Base-by-base conservation (phyloP, 2,113 vertebrate species). In the Scophthalmus maximus region DNA sequence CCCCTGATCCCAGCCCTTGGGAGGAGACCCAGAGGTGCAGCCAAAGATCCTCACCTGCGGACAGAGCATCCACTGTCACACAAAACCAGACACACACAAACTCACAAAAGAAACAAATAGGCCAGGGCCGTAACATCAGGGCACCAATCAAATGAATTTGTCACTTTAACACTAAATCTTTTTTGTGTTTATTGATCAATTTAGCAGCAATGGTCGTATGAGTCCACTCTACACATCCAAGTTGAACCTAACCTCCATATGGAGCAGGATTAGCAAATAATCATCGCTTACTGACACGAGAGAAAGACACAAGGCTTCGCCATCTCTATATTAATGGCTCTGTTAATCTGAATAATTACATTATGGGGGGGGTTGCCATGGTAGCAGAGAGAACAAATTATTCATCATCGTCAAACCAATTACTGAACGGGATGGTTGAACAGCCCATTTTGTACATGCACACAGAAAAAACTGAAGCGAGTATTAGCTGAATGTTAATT, bases 371-470 rank as follows among this genome's bases (percentile, higher is more conserved):
- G 62, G 59, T 70, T 83, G 29, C 49, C 58, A 51, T 40, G 34
- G 44, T 8, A 46, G n/a, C 44, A 27, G 18, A 23, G n/a, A 36
- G 46, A 68, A 12, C 14, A 3, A 29, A 38, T 22, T 47, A 64
- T 77, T 72, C 36, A 66, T 84, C 75, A 69, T 55, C 18, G 57
- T 64, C 49, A 74, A 64, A 70, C 36, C 25, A 79, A 46, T 68
- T 67, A 81, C 15, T 47, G 20, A 53, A 40, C 12, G 62, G 20
- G 15, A 44, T 23, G 38, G 20, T 25, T 55, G 18, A 72, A 65
- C 30, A 52, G 22, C 18, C 17, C 2, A 1, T 30, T 42, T 44
- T 23, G 17, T 60, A 38, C 29, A 27, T 20, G 26, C n/a, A 27
- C 10, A 17, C 8, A 36, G 20, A 29, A 20, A 26, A 18, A 73